Conservation (phyloP, 2,797 vertebrate genomes). For the Chlorospingus semifuscus region DNA sequence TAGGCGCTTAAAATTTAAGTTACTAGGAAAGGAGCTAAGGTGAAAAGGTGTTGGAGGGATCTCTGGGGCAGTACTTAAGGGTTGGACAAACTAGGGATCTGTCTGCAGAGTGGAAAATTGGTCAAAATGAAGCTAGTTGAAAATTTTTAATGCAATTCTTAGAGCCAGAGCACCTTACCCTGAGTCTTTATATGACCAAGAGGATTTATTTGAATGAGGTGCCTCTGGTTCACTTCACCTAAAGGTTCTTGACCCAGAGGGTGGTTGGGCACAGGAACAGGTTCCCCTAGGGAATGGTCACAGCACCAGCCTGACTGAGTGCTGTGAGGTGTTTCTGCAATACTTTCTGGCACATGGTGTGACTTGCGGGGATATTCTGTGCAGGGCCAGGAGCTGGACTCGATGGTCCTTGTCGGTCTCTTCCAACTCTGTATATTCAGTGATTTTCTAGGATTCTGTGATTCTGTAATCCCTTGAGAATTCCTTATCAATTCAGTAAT, state of each 20-base stretch:
- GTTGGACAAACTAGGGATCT: background rate
- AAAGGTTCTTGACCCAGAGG: background rate
- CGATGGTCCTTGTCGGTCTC: fast-evolving
- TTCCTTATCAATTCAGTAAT: background rate
- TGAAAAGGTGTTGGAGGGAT: background rate
- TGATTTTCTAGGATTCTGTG: background rate
- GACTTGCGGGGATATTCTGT: background rate
- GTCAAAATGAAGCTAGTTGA: background rate
- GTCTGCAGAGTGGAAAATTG: background rate
- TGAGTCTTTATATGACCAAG: background rate
- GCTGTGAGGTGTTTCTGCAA: background rate
- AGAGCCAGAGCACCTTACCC: background rate
- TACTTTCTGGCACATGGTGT: background rate
- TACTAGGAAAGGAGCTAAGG: background rate
- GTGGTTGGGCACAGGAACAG: background rate
- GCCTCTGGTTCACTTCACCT: background rate
- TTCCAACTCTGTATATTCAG: background rate
- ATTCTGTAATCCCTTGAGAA: background rate
- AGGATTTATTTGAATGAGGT: background rate
- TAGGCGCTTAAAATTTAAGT: background rate
- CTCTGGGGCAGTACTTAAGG: background rate
- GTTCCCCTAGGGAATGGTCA: fast-evolving
- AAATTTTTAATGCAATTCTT: background rate
- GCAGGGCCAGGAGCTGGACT: background rate
- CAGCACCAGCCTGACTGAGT: background rate